Percentiles rank a stretch among this genome's conserved stretches.
Conservation (phyloP, 2,113 vertebrate species). For the Thalassoma bifasciatum region DNA sequence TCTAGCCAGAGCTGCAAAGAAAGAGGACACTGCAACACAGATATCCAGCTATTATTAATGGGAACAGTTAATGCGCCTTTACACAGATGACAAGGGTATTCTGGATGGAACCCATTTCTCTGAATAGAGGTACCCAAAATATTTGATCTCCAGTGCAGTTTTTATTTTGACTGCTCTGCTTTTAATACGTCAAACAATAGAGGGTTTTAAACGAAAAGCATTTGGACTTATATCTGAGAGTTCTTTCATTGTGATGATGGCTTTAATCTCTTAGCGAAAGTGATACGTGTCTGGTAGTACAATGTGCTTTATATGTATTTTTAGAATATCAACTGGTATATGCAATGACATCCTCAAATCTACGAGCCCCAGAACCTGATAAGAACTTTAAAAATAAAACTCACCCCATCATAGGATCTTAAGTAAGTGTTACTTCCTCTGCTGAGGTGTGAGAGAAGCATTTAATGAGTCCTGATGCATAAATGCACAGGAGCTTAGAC, state of each 20-base stretch:
- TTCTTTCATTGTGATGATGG: neutral
- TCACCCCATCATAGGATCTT: neutral
- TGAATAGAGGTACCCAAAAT: slow-evolving; percentile 73
- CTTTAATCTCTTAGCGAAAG: neutral
- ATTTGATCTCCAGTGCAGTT: slow-evolving; percentile 57
- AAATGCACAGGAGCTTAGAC: neutral
- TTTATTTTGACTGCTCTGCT: slow-evolving; percentile 49
- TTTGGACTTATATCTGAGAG: neutral
- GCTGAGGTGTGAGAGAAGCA: slow-evolving; percentile 2
- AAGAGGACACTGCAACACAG: slow-evolving; percentile 73
- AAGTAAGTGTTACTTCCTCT: neutral
- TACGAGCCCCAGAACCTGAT: slow-evolving; percentile 1
- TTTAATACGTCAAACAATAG: neutral
- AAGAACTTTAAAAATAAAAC: neutral
- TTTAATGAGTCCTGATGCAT: slow-evolving; percentile 16
- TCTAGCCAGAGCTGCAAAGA: slow-evolving; percentile 52
- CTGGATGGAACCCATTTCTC: slow-evolving; percentile 73
- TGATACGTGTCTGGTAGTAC: neutral
- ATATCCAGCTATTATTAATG: slow-evolving; percentile 69
- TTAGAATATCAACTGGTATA: slow-evolving; percentile 19
- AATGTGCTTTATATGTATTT: neutral
- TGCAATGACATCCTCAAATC: slow-evolving; percentile 8
- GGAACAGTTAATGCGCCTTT: slow-evolving; percentile 63
- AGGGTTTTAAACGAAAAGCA: neutral
- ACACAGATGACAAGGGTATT: slow-evolving; percentile 69